Percentiles rank a stretch among this genome's conserved stretches.
Conservation (phyloP, 1,140 invertebrate genomes). For the Sarcophaga peregrina region DNA sequence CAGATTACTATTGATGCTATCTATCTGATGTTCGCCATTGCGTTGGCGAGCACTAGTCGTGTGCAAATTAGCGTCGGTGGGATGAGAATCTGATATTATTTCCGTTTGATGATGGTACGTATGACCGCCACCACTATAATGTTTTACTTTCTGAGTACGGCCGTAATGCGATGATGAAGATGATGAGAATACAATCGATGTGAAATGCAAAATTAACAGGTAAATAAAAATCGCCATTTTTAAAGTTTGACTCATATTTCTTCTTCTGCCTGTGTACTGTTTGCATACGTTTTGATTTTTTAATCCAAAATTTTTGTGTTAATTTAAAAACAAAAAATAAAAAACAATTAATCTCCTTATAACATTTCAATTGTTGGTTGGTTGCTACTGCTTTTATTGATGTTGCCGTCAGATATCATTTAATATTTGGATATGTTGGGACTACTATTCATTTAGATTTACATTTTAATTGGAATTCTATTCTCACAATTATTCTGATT, state of each 20-base stretch:
- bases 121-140: neutral
- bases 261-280: neutral
- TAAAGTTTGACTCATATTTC: conserved; percentile 3
- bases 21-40: conserved; percentile 20
- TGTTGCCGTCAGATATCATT: no score
- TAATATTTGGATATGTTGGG: no score
- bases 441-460: no score
- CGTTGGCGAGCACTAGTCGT: neutral
- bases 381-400: no score
- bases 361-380: no score
- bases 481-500: no score
- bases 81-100: neutral
- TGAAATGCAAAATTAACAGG: conserved; percentile 23
- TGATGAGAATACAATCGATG: neutral
- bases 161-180: conserved; percentile 18
- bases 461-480: no score
- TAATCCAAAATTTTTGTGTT: no score
- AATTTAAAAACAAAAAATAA: no score
- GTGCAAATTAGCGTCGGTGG: neutral
- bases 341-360: no score
- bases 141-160: conserved; percentile 31
- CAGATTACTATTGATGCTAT: conserved; percentile 53
- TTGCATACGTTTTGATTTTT: no score
- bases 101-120: conserved; percentile 5
- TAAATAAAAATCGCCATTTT: conserved; percentile 25